phyloP scores from a whole-genome alignment of 2,797 vertebrate species.

The Phrynocephalus vlangalii region DNA sequence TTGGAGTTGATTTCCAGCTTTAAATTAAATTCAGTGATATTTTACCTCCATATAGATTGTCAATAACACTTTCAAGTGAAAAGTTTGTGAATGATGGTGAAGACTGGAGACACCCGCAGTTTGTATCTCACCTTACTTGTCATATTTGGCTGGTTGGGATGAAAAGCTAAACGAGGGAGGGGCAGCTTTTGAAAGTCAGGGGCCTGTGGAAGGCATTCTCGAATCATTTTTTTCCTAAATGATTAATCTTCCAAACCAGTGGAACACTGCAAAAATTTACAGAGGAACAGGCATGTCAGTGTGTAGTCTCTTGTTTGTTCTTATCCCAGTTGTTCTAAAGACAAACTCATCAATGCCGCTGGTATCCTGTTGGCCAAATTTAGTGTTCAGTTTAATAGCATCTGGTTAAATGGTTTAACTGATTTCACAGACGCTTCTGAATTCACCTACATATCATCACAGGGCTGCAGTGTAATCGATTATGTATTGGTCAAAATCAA shows the following conservation, averaged over 20 bases:
- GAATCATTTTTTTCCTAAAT: not conserved
- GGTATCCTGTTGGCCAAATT: too few relatives aligned
- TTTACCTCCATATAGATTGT: not conserved
- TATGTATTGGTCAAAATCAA: too few relatives aligned
- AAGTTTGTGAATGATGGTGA: not conserved
- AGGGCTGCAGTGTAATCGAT: too few relatives aligned
- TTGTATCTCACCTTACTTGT: not conserved
- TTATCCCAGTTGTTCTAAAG: too few relatives aligned
- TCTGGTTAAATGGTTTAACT: too few relatives aligned
- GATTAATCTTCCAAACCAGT: too few relatives aligned
- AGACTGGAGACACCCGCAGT: not conserved
- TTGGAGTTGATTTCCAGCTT: not conserved
- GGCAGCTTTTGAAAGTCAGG: not conserved
- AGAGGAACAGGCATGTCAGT: too few relatives aligned
- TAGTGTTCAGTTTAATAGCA: too few relatives aligned
- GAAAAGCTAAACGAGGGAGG: not conserved
- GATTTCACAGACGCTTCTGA: too few relatives aligned
- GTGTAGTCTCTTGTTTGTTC: too few relatives aligned
- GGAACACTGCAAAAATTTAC: not conserved
- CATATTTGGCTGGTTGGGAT: not conserved
- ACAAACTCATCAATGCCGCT: too few relatives aligned
- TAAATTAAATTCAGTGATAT: slow-evolving; percentile 5
- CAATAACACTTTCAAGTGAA: not conserved
- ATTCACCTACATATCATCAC: too few relatives aligned
- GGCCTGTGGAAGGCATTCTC: not conserved